phyloP scores from a whole-genome alignment of 2,113 vertebrate genomes.

The Rallus limicola region DNA sequence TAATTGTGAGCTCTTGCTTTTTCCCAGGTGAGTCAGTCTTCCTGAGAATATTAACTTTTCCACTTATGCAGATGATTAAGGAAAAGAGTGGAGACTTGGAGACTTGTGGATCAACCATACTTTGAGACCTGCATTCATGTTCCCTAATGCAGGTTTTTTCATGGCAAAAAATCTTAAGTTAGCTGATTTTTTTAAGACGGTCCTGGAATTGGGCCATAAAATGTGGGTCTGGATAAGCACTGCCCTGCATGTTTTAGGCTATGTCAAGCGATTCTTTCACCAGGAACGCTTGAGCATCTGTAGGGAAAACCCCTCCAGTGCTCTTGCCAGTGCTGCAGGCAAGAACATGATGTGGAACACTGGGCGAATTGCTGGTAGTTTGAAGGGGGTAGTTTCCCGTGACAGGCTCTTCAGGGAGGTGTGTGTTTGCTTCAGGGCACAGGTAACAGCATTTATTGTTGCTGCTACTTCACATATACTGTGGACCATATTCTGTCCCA shows the following conservation, averaged over 20 bases:
- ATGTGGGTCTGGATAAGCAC: neutral
- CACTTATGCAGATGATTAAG: neutral
- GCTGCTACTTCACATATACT: neutral
- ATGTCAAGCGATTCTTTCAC: neutral
- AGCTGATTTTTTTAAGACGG: neutral
- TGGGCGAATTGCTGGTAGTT: neutral
- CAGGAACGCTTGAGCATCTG: neutral
- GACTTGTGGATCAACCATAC: neutral
- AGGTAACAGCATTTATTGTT: neutral
- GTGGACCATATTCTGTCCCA: neutral
- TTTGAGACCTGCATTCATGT: neutral
- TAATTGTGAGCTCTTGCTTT: conserved; percentile 22
- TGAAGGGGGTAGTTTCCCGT: neutral
- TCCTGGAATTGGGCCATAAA: neutral
- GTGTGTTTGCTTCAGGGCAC: neutral
- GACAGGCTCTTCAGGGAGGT: neutral
- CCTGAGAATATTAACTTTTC: conserved; percentile 26
- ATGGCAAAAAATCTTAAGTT: neutral
- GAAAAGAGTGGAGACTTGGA: neutral
- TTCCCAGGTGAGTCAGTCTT: conserved; percentile 74
- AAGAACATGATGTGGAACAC: neutral
- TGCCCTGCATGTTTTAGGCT: neutral
- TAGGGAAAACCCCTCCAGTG: neutral
- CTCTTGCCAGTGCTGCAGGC: neutral
- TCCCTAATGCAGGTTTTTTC: neutral